Evolutionary conservation across 2,888 invertebrate genomes (phyloP).

Genomic region (Microplitis deprimator): DNA sequence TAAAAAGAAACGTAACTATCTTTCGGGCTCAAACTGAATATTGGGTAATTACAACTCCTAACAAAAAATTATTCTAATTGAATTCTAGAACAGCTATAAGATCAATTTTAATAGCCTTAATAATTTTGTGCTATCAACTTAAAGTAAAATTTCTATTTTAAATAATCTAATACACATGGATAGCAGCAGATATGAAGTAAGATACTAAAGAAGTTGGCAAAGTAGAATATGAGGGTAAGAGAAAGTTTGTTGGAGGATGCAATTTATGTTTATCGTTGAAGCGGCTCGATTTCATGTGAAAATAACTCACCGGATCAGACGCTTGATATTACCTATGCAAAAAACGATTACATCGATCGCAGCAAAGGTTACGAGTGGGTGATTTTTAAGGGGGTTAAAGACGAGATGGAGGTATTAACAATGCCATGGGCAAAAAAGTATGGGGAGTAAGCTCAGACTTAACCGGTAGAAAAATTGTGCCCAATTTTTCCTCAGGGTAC

Average conservation of each 20-base stretch:
- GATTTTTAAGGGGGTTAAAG: constrained; percentile 25
- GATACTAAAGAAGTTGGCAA: neutral
- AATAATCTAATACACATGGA: neutral
- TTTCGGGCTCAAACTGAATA: too few species aligned
- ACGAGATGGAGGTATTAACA: neutral
- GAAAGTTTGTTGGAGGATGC: constrained; percentile 47
- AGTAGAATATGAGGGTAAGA: constrained; percentile 7
- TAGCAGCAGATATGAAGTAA: neutral
- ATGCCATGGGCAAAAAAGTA: neutral
- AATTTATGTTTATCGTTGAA: constrained; percentile 53
- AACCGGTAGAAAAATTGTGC: constrained; percentile 39
- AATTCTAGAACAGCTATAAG: too few species aligned
- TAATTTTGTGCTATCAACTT: neutral
- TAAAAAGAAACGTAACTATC: too few species aligned
- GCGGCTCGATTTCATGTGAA: constrained; percentile 51
- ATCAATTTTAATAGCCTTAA: too few species aligned
- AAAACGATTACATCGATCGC: constrained; percentile 54
- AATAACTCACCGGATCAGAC: constrained; percentile 57
- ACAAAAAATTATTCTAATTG: too few species aligned
- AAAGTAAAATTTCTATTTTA: neutral
- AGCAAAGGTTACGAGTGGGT: constrained; percentile 17
- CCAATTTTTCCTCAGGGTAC: constrained; percentile 2
- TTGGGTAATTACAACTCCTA: too few species aligned
- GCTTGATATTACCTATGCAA: constrained; percentile 52
- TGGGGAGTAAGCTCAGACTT: constrained; percentile 37